A percentile compares a stretch with the other conserved stretches of the same genome.
Conservation (phyloP, 2,888 invertebrate species). For the Cryptus armator region DNA sequence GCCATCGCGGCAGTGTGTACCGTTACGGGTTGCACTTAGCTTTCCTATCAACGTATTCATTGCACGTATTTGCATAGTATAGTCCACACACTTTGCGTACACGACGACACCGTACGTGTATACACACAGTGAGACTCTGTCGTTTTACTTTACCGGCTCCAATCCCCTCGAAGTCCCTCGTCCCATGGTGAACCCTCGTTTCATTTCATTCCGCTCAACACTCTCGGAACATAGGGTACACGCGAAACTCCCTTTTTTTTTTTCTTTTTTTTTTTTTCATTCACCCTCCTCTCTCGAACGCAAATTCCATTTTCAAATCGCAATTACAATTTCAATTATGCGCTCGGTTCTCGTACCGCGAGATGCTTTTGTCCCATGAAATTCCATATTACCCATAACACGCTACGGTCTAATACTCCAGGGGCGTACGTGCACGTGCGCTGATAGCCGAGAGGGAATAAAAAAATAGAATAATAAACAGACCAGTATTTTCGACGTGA, state of each 20-base stretch:
- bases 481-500: not conserved
- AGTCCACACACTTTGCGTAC: slow-evolving; percentile 33
- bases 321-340: slow-evolving; percentile 67
- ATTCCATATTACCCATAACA: slow-evolving; percentile 32
- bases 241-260: not conserved
- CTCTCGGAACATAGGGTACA: slow-evolving; percentile 17
- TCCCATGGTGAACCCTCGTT: slow-evolving; percentile 15
- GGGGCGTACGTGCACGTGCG: not conserved
- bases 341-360: slow-evolving; percentile 36
- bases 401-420: not conserved
- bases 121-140: slow-evolving; percentile 23
- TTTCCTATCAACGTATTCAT: slow-evolving; percentile 67
- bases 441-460: not conserved
- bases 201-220: slow-evolving; percentile 32
- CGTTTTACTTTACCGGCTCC: slow-evolving; percentile 2
- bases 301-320: slow-evolving; percentile 65
- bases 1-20: slow-evolving; percentile 2
- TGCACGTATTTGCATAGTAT: slow-evolving; percentile 67
- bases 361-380: slow-evolving; percentile 38
- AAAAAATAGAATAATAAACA: not conserved
- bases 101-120: slow-evolving; percentile 8
- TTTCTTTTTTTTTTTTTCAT: slow-evolving; percentile 22
- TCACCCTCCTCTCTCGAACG: slow-evolving; percentile 12
- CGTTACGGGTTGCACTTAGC: slow-evolving; percentile 57
- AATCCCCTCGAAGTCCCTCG: slow-evolving; percentile 7